Evolutionary conservation across 1,140 invertebrate genomes (phyloP).

Genomic region (Ceratosolen solmsi): DNA sequence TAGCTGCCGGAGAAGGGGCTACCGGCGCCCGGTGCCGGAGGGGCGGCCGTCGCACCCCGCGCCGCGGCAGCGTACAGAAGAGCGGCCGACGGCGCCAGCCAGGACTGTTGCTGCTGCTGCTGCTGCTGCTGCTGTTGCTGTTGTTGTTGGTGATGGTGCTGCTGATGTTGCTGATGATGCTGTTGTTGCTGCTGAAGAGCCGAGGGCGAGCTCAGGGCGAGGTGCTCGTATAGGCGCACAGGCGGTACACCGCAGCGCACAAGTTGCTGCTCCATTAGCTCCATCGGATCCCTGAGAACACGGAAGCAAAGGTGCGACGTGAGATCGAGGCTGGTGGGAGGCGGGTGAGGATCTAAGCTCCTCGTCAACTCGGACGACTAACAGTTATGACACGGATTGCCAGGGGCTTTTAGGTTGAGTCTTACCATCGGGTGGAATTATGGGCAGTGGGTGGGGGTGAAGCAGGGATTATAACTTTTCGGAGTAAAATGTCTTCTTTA

Average conservation of each 20-base stretch:
- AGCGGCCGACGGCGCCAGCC: constrained; percentile 61
- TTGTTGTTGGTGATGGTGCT: constrained; percentile 51
- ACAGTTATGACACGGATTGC: too few species aligned
- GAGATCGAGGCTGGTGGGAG: background rate
- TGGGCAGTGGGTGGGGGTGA: too few species aligned
- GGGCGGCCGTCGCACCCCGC: constrained; percentile 63
- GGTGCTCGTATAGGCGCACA: constrained; percentile 70
- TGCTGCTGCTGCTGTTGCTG: constrained; percentile 40
- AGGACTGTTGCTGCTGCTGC: constrained; percentile 37
- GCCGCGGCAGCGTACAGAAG: constrained; percentile 61
- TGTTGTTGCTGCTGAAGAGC: constrained; percentile 59
- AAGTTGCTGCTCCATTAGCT: constrained; percentile 72
- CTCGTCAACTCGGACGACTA: too few species aligned
- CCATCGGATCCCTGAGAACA: constrained; percentile 71
- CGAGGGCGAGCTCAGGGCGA: constrained; percentile 65
- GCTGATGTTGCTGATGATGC: constrained; percentile 60
- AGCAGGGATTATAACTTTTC: too few species aligned
- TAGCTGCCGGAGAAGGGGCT: constrained; percentile 28
- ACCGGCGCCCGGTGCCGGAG: constrained; percentile 33
- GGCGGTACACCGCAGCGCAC: constrained; percentile 71
- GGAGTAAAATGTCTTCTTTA: too few species aligned
- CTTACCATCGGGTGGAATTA: too few species aligned
- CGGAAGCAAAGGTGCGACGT: background rate
- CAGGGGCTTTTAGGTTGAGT: too few species aligned
- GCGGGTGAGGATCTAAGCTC: background rate